Conservation (phyloP, 2,888 invertebrate genomes). For the Drosophila planitibia region DNA sequence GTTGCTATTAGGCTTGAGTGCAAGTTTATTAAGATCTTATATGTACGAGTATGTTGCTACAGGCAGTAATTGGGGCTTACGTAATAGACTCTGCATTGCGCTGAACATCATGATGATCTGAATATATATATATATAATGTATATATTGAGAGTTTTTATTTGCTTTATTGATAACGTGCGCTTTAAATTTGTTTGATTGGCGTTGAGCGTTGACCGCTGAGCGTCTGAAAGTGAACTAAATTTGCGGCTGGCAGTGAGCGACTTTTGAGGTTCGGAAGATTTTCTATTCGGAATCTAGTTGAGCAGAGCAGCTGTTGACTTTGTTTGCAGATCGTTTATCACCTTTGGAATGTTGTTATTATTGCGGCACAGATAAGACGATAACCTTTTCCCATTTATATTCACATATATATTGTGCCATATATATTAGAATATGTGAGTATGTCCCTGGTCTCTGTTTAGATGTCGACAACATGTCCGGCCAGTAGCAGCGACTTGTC, state of each 20-base stretch:
- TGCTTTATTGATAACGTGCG: constrained; percentile 48
- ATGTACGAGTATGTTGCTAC: constrained; percentile 10
- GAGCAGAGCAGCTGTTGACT: constrained; percentile 21
- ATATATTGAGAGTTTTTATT: constrained; percentile 17
- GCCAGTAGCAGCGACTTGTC: constrained; percentile 62
- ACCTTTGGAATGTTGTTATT: constrained; percentile 52
- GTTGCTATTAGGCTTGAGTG: constrained; percentile 16
- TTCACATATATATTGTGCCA: neutral
- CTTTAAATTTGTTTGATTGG: constrained; percentile 51
- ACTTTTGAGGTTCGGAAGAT: constrained; percentile 37
- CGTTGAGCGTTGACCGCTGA: constrained; percentile 52
- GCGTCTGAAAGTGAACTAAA: constrained; percentile 66
- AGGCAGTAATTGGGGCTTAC: constrained; percentile 65
- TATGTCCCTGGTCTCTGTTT: neutral
- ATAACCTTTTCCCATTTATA: constrained; percentile 48
- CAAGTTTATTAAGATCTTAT: constrained; percentile 39
- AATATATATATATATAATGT: constrained; percentile 20
- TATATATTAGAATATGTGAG: neutral
- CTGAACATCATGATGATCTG: constrained; percentile 46
- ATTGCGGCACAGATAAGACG: constrained; percentile 60
- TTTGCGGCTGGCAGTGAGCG: constrained; percentile 23
- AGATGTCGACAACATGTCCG: constrained; percentile 71
- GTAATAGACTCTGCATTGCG: constrained; percentile 63
- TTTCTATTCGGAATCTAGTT: constrained; percentile 8
- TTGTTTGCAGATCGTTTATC: constrained; percentile 69